A percentile compares a stretch with the other conserved stretches of the same genome.
phyloP scores from a whole-genome alignment of 2,888 invertebrate species.

The Plagiodera versicolora region DNA sequence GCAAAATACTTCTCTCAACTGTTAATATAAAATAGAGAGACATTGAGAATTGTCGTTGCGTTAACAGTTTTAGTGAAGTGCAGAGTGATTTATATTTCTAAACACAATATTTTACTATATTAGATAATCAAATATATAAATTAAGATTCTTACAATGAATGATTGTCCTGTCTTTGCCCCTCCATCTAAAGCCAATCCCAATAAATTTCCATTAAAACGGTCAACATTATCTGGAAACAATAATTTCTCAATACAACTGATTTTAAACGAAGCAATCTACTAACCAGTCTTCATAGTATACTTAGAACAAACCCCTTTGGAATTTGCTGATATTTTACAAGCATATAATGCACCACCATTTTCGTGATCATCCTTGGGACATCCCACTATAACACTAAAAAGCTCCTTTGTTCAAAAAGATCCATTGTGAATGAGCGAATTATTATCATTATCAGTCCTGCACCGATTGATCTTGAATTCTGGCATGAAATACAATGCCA shows the following conservation, averaged over 20 bases:
- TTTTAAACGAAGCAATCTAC: slow-evolving; percentile 3
- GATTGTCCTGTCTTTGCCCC: slow-evolving; percentile 24
- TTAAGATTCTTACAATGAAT: slow-evolving; percentile 35
- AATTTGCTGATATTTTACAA: slow-evolving; percentile 17
- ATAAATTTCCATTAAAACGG: slow-evolving; percentile 33
- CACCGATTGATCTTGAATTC: too few species aligned
- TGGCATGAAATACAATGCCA: too few species aligned
- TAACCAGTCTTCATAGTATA: slow-evolving; percentile 19
- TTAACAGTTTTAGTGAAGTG: too few species aligned
- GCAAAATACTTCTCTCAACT: too few species aligned
- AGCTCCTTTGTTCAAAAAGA: too few species aligned
- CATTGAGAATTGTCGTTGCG: too few species aligned
- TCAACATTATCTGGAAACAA: slow-evolving; percentile 22
- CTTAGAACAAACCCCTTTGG: slow-evolving; percentile 16
- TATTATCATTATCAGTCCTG: too few species aligned
- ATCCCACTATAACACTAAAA: slow-evolving; percentile 36
- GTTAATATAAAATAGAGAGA: too few species aligned
- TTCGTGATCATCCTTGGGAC: slow-evolving; percentile 24
- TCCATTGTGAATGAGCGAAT: too few species aligned
- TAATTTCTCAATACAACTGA: slow-evolving; percentile 1
- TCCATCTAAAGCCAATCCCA: slow-evolving; percentile 35
- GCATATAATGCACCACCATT: slow-evolving; percentile 22
- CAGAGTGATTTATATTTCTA: too few species aligned
- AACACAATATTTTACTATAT: too few species aligned
- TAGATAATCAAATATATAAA: too few species aligned